Percentiles rank a stretch among this genome's conserved stretches.
phyloP scores from a whole-genome alignment of 2,113 vertebrate species.

The Pseudorhombus dupliciocellatus region DNA sequence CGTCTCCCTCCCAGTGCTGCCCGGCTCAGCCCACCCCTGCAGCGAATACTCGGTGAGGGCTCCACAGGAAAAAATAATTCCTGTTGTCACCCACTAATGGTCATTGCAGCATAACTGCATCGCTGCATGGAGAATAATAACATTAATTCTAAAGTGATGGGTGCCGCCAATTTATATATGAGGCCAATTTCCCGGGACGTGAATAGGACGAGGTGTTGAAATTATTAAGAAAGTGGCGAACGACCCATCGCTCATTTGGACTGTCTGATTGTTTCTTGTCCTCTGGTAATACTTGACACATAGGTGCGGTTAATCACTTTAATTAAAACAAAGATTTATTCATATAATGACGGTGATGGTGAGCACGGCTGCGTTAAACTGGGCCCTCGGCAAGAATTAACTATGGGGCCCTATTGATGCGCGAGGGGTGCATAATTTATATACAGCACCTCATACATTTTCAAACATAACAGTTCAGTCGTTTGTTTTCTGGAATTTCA shows the following conservation, averaged over 20 bases:
- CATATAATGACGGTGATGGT: slow-evolving; percentile 22
- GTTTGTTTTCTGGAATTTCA: background rate
- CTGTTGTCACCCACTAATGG: slow-evolving; percentile 59
- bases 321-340: slow-evolving; percentile 43
- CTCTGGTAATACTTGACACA: slow-evolving; percentile 26
- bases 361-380: slow-evolving; percentile 10
- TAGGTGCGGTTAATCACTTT: slow-evolving; percentile 40
- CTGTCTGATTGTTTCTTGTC: slow-evolving; percentile 34
- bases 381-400: background rate
- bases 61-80: slow-evolving; percentile 51
- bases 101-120: slow-evolving; percentile 39
- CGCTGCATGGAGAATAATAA: slow-evolving; percentile 41
- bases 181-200: slow-evolving; percentile 52
- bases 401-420: background rate
- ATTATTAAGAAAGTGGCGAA: slow-evolving; percentile 37
- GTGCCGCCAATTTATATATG: slow-evolving; percentile 38
- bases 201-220: slow-evolving; percentile 27
- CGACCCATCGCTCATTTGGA: slow-evolving; percentile 34
- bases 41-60: slow-evolving; percentile 3
- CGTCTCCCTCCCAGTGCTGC: slow-evolving; percentile 30
- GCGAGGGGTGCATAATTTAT: background rate
- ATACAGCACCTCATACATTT: background rate
- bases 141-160: slow-evolving; percentile 47
- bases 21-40: slow-evolving; percentile 44
- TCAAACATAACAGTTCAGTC: background rate